Base-by-base conservation (phyloP, 2,113 vertebrate species). In the Camelus dromedarius region DNA sequence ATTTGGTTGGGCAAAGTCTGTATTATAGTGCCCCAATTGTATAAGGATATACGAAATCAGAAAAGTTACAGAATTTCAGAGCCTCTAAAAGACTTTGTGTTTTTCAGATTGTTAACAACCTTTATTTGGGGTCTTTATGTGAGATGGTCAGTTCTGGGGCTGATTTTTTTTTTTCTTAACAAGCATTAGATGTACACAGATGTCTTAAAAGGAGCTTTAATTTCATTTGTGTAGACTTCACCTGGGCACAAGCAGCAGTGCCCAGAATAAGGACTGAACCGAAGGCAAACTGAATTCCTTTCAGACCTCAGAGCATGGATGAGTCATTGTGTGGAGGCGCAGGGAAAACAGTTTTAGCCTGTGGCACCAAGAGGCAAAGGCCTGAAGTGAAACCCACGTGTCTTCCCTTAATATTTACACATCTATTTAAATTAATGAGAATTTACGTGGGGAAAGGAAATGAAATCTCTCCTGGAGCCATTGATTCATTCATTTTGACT, bases 1-100 rank as follows among this genome's bases (percentile, higher is more conserved):
- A 98, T 98, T 98, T 98, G 91, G 97, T 96, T 98, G 96, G 97
- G 97, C 93, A 84, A 91, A 91, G 87, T 87, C 96, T 80, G 75
- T 97, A 85, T 91, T 96, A 85, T 83, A 95, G 91, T 91, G 77
- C 94, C 88, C 91, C 28, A 46, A 88, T 96, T 96, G 98, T 97
- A 94, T 90, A 92, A 62, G 64, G 91, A 97, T 95, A 54, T 97
- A 11, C 93, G 76, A 95, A 97, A 96, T 96, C 93, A 91, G 80
- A 82, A 94, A 96, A 94, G 70, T 97, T 96, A 50, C 4, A 91
- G 86, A 20, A 92, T 95, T 98, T 98, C 92, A 94, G 66, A 93
- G 35, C 50, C 30, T 90, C 93, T 95, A 77, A 94, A 97, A 96
- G 35, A 97, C 48, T 82, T 28, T 54, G 19, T 77, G 82, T 91